phyloP scores from a whole-genome alignment of 2,888 invertebrate species.

The Eurytoma californica region DNA sequence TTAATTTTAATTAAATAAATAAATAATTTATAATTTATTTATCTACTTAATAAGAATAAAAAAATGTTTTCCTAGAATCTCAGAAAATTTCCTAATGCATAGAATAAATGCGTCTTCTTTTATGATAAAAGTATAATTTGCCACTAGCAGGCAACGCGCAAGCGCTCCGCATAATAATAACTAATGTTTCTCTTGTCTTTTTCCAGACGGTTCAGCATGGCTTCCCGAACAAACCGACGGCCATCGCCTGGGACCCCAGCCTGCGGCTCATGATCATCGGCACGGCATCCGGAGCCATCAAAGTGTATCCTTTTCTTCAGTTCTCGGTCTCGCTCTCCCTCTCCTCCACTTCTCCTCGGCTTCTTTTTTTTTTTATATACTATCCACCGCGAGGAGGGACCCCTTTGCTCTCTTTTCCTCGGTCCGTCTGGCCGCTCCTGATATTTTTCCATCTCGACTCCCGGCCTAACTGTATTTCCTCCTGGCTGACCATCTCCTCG shows the following conservation, averaged over 20 bases:
- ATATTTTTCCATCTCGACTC: constrained; percentile 6
- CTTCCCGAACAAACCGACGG: constrained; percentile 96
- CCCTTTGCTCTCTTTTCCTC: constrained; percentile 40
- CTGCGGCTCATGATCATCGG: constrained; percentile 93
- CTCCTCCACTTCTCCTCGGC: constrained; percentile 16
- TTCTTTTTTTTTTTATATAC: neutral
- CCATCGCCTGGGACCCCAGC: constrained; percentile 93
- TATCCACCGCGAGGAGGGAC: neutral
- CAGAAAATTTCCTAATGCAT: no score
- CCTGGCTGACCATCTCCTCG: constrained; percentile 26
- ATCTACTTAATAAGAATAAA: no score
- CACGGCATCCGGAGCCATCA: constrained; percentile 93
- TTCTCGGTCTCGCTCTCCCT: constrained; percentile 34
- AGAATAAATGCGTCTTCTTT: no score
- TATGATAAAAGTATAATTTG: no score
- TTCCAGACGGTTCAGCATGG: constrained; percentile 96
- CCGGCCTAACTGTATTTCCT: constrained; percentile 37
- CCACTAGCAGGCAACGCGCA: neutral
- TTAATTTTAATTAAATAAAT: no score
- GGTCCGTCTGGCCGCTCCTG: constrained; percentile 25
- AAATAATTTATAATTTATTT: no score
- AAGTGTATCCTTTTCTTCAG: constrained; percentile 81
- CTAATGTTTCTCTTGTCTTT: constrained; percentile 42
- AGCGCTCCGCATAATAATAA: constrained; percentile 12
- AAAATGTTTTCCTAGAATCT: no score